Evolutionary conservation across 2,888 invertebrate species (phyloP).

Genomic region (Cylindroiulus punctatus): DNA sequence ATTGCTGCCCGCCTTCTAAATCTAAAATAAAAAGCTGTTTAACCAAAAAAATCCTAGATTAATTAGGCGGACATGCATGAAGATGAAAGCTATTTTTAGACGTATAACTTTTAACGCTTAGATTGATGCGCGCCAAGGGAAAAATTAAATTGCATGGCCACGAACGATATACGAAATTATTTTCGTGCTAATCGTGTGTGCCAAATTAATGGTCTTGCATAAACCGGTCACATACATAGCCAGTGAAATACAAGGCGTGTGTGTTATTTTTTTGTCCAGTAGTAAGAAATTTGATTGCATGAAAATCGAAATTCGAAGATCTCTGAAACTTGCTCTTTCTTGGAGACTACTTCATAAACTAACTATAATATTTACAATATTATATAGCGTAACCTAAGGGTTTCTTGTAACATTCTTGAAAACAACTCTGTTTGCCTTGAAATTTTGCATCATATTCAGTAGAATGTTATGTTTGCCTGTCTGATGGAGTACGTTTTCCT

Average conservation of each 20-base stretch:
- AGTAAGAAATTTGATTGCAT: too few species aligned
- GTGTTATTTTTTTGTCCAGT: too few species aligned
- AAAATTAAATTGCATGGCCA: not conserved
- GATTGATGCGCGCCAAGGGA: not conserved
- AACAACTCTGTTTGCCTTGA: not conserved
- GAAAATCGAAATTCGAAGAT: too few species aligned
- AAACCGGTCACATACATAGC: not conserved
- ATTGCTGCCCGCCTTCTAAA: not conserved
- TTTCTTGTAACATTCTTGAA: too few species aligned
- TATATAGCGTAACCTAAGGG: too few species aligned
- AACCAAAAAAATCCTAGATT: not conserved
- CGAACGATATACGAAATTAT: not conserved
- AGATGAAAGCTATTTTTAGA: conserved; percentile 3
- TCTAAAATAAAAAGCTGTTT: not conserved
- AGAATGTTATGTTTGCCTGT: not conserved
- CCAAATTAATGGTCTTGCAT: not conserved
- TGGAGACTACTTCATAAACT: too few species aligned
- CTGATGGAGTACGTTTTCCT: not conserved
- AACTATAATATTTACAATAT: too few species aligned
- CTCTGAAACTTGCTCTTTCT: too few species aligned
- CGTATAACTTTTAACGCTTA: not conserved
- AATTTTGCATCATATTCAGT: too few species aligned
- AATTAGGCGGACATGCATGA: not conserved
- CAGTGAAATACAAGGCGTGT: too few species aligned
- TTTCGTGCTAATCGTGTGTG: not conserved